These are phyloP conservation scores for Nesogale talazaci DNA, from an alignment of 2,113 vertebrate species.

Conservation along the genomic window DNA sequence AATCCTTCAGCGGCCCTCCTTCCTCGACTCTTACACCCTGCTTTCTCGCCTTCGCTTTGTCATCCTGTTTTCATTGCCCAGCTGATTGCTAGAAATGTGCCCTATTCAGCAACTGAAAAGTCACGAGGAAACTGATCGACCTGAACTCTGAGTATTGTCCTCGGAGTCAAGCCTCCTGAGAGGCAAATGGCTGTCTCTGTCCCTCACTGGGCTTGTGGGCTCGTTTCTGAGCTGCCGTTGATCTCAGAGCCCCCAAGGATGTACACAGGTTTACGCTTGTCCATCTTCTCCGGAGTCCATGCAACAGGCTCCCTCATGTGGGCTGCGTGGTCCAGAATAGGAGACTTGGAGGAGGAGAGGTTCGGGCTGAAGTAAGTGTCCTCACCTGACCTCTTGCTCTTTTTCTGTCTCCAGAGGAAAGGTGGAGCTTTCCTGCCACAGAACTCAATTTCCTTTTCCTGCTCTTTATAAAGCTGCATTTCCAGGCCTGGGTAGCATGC, in stretches of 20 bases:
- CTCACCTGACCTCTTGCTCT: slow-evolving; percentile 63
- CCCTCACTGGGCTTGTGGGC: neutral
- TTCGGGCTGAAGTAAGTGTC: slow-evolving; percentile 16
- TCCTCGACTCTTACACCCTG: neutral
- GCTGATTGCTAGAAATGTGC: neutral
- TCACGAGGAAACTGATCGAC: slow-evolving; percentile 3
- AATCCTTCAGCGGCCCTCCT: slow-evolving; percentile 19
- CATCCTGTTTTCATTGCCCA: neutral
- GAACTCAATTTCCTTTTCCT: slow-evolving; percentile 62
- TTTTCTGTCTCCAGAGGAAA: slow-evolving; percentile 76
- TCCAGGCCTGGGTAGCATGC: neutral
- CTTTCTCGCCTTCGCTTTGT: neutral
- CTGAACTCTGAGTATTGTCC: neutral
- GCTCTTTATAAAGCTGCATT: neutral
- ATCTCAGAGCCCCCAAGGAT: neutral
- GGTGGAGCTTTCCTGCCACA: slow-evolving; percentile 74
- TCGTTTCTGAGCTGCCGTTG: neutral
- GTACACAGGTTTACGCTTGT: neutral
- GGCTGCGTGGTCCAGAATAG: neutral
- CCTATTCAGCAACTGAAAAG: neutral
- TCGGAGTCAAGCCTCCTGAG: slow-evolving; percentile 11
- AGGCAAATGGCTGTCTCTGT: neutral
- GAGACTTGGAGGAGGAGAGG: neutral
- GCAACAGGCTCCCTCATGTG: neutral
- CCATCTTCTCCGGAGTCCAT: neutral